Base-by-base conservation (phyloP, 2,113 vertebrate species). In the Boulengeromyrus knoepffleri region DNA sequence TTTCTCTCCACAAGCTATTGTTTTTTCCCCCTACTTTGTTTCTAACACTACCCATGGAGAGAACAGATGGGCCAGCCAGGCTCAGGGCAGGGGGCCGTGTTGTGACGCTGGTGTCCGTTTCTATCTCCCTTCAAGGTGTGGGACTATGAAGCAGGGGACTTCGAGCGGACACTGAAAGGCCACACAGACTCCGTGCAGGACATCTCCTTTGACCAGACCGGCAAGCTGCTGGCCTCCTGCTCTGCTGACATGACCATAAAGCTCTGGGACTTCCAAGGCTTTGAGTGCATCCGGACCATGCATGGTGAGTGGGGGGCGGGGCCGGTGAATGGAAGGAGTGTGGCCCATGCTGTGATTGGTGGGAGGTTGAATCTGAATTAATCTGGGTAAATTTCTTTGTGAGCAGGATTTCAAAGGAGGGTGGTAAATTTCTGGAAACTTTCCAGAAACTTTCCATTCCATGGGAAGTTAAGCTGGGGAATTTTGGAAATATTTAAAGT, bases 171-270 rank as follows among this genome's bases (percentile, higher is more conserved):
- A 93, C 97, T 99, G 94, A 99, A 99, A 95, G 99, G 98, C 39
- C 98, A 99, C 93, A 99, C 98, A 94, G 99, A 99, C 96, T 99
- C 99, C 90, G 99, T 99, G 94, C 99, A 99, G 94, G 99, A 99
- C 96, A 98, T 99, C 96, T 99, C 98, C 92, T 99, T 99, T 92
- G 98, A 99, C 94, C 98, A 98, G 94, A 96, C 97, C 92, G 99
- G 99, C 95, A 99, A 99, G 91, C 96, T 99, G 91, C 94, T 99
- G 97, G 97, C 98, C 92, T 99, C 99, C 89, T 99, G 99, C 96
- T 99, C 99, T 93, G 99, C 99, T 91, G 99, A 99, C 95, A 99
- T 99, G 99, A 99, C 98, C 95, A 99, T 99, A 96, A 99, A 99
- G 95, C 97, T 99, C 93, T 99, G 98, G 98, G 99, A 99, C 96